Evolutionary conservation across 2,888 invertebrate species (phyloP).

Genomic region (Mycalesis mineus): DNA sequence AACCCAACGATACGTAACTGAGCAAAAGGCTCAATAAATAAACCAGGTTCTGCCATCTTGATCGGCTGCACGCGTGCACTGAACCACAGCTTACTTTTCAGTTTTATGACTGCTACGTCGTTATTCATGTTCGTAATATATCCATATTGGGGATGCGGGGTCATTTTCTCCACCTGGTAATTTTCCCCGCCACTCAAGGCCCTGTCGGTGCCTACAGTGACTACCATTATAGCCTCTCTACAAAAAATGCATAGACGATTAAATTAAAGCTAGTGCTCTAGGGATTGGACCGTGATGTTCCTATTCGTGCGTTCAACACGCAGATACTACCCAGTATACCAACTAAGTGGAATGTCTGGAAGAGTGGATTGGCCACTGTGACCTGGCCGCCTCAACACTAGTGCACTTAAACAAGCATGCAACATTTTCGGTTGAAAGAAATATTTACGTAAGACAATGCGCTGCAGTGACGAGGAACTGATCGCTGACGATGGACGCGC

Average conservation of each 20-base stretch:
- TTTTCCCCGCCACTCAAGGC: background rate
- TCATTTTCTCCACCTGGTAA: constrained; percentile 10
- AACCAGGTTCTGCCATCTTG: constrained; percentile 12
- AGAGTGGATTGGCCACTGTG: too few relatives aligned
- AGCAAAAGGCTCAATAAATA: background rate
- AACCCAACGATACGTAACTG: constrained; percentile 21
- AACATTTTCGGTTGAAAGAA: too few relatives aligned
- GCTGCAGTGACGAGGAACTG: constrained; percentile 21
- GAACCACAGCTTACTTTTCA: constrained; percentile 9
- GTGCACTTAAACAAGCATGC: too few relatives aligned
- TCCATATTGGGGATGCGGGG: constrained; percentile 19
- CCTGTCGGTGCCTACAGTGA: constrained; percentile 22
- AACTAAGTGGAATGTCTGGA: too few relatives aligned
- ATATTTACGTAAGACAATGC: constrained; percentile 12
- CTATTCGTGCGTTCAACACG: too few relatives aligned
- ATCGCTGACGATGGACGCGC: constrained; percentile 19
- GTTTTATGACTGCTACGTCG: constrained; percentile 21
- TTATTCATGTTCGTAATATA: too few relatives aligned
- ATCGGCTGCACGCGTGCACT: constrained; percentile 15
- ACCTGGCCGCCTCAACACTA: too few relatives aligned
- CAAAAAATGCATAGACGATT: too few relatives aligned
- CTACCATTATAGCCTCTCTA: background rate
- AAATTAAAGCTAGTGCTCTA: too few relatives aligned
- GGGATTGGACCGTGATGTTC: too few relatives aligned
- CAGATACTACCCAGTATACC: too few relatives aligned